Evolutionary conservation across 2,113 vertebrate genomes (phyloP), one percentile per base, ranked within the genome.

Genomic region (Perca schrenkii): DNA sequence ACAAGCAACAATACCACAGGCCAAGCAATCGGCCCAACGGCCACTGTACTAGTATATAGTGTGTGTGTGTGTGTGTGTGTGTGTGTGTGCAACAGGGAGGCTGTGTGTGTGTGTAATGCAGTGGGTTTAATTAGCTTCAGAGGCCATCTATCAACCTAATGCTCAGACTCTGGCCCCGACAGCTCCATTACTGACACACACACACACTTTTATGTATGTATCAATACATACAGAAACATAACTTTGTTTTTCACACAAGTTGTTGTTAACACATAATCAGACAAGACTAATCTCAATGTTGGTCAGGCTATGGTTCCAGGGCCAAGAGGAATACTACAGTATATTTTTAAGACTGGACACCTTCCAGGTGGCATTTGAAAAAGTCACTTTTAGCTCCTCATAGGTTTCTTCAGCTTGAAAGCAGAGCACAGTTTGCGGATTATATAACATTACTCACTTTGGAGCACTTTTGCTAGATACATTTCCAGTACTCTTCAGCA

Each of bases 41-140:
- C 10, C 36, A 40, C 15, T 73, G 64, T 69, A 14, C 40, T 43
- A 22, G 31, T 31, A 25, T 34, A 6, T 25, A 1, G 43, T 28
- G 22, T 46, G 4, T 34, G 36, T n/a, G 11, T 19, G 36, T 40
- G 36, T 34, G 52, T n/a, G 17, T 19, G 68, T 54, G 58, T 40
- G 36, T 19, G 25, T 72, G 57, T 64, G 76, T 69, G 54, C 73
- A 40, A 34, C 74, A 67, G 49, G 22, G 21, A 50, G 10, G 4
- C 52, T 76, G 80, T 77, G 60, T 70, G 28, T 85, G 87, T 83
- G 83, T 87, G 75, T 79, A 74, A 79, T 72, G 82, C 83, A 78
- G 70, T 84, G 76, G 87, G 93, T 89, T 94, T 95, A 95, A 95
- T 94, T 95, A 95, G 90, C 86, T 88, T 85, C 76, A 78, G 83